Conservation (phyloP, 2,888 invertebrate genomes). For the Odontomyia ornata region DNA sequence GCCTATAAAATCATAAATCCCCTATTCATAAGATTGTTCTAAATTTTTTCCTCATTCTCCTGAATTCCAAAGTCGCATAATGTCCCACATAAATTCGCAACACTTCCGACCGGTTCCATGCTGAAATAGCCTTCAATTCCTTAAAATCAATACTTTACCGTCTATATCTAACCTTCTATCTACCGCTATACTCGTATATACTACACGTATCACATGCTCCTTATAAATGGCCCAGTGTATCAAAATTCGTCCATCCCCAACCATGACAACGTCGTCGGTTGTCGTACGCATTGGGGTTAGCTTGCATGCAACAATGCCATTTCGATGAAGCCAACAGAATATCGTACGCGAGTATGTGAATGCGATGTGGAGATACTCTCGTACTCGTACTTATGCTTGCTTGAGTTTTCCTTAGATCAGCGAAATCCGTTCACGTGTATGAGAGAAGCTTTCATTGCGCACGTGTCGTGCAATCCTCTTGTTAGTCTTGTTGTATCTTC, state of each 20-base stretch:
- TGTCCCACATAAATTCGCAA: too few species aligned
- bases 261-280: not conserved
- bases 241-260: not conserved
- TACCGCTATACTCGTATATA: not conserved
- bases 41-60: too few species aligned
- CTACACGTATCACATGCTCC: not conserved
- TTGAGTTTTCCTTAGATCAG: not conserved
- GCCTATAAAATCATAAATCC: too few species aligned
- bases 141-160: not conserved
- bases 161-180: not conserved
- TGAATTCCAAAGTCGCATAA: too few species aligned
- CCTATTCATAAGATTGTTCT: too few species aligned
- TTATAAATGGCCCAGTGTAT: not conserved
- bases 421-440: slow-evolving; percentile 13
- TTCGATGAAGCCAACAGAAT: not conserved
- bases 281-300: too few species aligned
- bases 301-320: slow-evolving; percentile 32
- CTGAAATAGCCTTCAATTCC: not conserved
- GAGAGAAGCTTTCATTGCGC: slow-evolving; percentile 37
- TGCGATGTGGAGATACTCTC: too few species aligned
- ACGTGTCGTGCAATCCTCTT: slow-evolving; percentile 41
- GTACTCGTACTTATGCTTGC: too few species aligned
- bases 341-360: not conserved
- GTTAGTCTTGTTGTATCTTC: slow-evolving; percentile 12
- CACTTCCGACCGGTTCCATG: not conserved